Conservation (phyloP, 2,888 invertebrate genomes). For the Tinea trinotella region DNA sequence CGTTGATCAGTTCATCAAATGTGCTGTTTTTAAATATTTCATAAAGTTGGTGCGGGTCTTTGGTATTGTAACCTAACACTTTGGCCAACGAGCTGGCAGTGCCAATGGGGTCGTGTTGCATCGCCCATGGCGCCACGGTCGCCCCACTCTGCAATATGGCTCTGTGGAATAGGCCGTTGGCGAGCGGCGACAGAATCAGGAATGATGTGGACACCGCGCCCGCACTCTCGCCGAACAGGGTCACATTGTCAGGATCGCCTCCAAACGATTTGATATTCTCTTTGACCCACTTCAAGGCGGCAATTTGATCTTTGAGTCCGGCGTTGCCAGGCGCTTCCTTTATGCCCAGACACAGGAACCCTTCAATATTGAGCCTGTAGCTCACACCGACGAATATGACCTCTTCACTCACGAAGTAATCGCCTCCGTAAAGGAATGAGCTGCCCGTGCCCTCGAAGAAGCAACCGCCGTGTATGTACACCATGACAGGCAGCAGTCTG, state of each 20-base stretch:
- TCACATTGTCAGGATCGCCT: conserved; percentile 53
- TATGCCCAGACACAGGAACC: conserved; percentile 75
- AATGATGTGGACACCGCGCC: conserved; percentile 56
- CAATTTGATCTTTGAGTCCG: conserved; percentile 69
- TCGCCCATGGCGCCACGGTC: conserved; percentile 49
- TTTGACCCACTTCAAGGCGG: conserved; percentile 54
- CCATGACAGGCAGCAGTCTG: conserved; percentile 69
- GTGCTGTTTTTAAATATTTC: conserved; percentile 43
- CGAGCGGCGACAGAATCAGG: conserved; percentile 45
- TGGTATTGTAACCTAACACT: conserved; percentile 49
- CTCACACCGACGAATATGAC: conserved; percentile 74
- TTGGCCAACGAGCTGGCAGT: conserved; percentile 45
- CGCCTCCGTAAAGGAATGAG: conserved; percentile 72
- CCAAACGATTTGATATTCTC: conserved; percentile 53
- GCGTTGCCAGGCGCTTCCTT: conserved; percentile 77
- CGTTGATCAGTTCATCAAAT: conserved; percentile 40
- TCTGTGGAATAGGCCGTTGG: conserved; percentile 52
- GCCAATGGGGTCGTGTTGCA: conserved; percentile 50
- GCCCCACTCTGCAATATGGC: conserved; percentile 59
- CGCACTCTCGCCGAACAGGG: conserved; percentile 61
- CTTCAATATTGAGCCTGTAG: conserved; percentile 72
- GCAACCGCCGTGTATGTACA: conserved; percentile 76
- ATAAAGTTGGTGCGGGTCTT: conserved; percentile 47
- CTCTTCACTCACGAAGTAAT: conserved; percentile 70
- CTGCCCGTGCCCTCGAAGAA: conserved; percentile 74